phyloP scores from a whole-genome alignment of 2,888 invertebrate genomes.

The Geotrupes spiniger region DNA sequence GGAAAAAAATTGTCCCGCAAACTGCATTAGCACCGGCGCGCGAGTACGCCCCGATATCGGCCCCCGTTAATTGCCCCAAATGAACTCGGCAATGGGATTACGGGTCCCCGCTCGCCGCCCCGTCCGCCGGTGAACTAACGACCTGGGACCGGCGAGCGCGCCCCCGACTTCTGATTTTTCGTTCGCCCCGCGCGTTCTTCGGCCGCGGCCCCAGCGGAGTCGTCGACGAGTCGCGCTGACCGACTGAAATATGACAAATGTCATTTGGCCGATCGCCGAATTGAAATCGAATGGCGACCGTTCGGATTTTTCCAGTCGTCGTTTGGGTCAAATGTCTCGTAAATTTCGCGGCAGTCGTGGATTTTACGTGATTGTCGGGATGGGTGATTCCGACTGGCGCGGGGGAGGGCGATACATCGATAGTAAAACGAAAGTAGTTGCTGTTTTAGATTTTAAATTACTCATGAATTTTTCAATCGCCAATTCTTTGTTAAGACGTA shows the following conservation, averaged over 20 bases:
- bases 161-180: slow-evolving; percentile 12
- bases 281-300: slow-evolving; percentile 15
- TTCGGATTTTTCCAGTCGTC: too few relatives aligned
- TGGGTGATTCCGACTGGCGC: too few relatives aligned
- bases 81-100: slow-evolving; percentile 44
- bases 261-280: slow-evolving; percentile 38
- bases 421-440: too few relatives aligned
- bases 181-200: too few relatives aligned
- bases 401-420: too few relatives aligned
- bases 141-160: slow-evolving; percentile 19
- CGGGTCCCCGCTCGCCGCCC: slow-evolving; percentile 31
- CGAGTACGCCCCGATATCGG: slow-evolving; percentile 32
- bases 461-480: too few relatives aligned
- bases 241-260: slow-evolving; percentile 39
- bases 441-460: too few relatives aligned
- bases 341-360: too few relatives aligned
- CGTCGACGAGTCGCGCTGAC: slow-evolving; percentile 11
- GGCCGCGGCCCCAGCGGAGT: too few relatives aligned
- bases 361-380: too few relatives aligned
- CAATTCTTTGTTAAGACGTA: too few relatives aligned
- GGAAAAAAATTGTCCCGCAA: slow-evolving; percentile 37
- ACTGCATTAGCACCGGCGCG: slow-evolving; percentile 38
- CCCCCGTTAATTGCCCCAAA: slow-evolving; percentile 44
- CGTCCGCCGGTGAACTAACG: slow-evolving; percentile 4
- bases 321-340: too few relatives aligned